A percentile compares a stretch with the other conserved stretches of the same genome.
Evolutionary conservation across 2,888 invertebrate genomes (phyloP).

Genomic region (Ceraclea dissimilis): DNA sequence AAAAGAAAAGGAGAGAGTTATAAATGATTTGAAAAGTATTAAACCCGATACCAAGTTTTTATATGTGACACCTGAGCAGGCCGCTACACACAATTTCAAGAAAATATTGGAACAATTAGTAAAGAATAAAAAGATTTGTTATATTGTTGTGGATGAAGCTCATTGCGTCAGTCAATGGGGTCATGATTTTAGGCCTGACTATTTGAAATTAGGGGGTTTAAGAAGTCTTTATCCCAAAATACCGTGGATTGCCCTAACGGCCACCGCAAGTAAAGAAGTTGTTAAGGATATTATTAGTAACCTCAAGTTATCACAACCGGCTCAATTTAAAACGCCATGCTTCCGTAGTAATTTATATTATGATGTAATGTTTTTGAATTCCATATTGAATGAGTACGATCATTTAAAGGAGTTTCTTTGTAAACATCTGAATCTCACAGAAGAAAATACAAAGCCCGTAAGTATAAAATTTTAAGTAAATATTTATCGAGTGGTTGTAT

Average conservation of each 20-base stretch:
- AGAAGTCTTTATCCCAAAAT: constrained; percentile 56
- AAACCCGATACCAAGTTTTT: constrained; percentile 75
- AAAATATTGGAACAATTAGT: constrained; percentile 59
- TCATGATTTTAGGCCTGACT: constrained; percentile 95
- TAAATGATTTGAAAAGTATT: constrained; percentile 66
- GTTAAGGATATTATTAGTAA: constrained; percentile 74
- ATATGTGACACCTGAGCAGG: constrained; percentile 96
- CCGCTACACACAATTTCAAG: constrained; percentile 70
- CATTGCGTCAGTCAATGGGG: constrained; percentile 99
- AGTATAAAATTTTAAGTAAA: constrained; percentile 29
- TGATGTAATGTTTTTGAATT: constrained; percentile 85
- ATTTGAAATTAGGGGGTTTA: constrained; percentile 75
- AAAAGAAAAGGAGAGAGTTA: constrained; percentile 68
- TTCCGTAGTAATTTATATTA: constrained; percentile 92
- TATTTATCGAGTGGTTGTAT: constrained; percentile 2
- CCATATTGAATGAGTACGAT: constrained; percentile 69
- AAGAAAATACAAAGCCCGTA: constrained; percentile 44
- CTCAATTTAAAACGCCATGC: constrained; percentile 75
- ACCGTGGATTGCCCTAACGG: constrained; percentile 89
- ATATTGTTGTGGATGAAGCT: constrained; percentile 94
- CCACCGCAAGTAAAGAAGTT: constrained; percentile 80
- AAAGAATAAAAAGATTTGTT: constrained; percentile 71
- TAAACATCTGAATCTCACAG: constrained; percentile 55
- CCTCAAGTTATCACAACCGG: constrained; percentile 59
- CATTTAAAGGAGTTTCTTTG: constrained; percentile 71